Evolutionary conservation across 2,797 vertebrate genomes (phyloP), one percentile per base, ranked within the genome.

Genomic region (Huso huso): DNA sequence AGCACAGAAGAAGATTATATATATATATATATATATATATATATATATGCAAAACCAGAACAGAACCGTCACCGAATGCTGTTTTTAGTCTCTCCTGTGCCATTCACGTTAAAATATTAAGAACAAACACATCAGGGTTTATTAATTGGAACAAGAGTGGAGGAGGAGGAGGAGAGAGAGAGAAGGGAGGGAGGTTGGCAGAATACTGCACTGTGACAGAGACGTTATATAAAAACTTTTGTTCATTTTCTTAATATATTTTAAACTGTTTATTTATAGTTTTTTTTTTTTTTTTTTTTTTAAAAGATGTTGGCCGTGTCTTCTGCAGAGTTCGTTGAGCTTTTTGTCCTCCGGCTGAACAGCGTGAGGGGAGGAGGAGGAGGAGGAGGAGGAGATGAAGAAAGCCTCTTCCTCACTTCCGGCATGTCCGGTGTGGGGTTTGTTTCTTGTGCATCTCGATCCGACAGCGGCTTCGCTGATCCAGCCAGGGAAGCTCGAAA

Each of bases 401-500:
- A n/a, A 72, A 69, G 23, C 23, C 23, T 37, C 23, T 37, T 37
- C 48, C 58, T 90, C 88, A 99, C 84, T 98, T 99, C 75, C 96
- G 91, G 81, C 95, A 96, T 74, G 93, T 98, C 86, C 95, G 90
- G 79, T 99, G 96, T 6, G 95, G 96, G 0, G 95, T 98, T 84
- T 98, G 95, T 86, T 99, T 98, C 81, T 98, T 99, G 83, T 94
- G 95, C 77, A 94, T 91, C 79, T 99, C 95, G 71, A 97, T 88
- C 71, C 95, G 93, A 78, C 95, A 97, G 67, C 95, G 90, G 76
- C 95, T 98, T 64, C 94, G 88, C 71, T 98, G 95, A 2, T 99
- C 96, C 84, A 99, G 87, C 96, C 96, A 99, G 7, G 95, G 96
- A 81, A 99, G 86, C 83, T 98, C 95, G 59, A 99, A 99, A 81